These are phyloP conservation scores for Cathartes aura DNA, from an alignment of 2,113 vertebrate species.

Conservation along the genomic window DNA sequence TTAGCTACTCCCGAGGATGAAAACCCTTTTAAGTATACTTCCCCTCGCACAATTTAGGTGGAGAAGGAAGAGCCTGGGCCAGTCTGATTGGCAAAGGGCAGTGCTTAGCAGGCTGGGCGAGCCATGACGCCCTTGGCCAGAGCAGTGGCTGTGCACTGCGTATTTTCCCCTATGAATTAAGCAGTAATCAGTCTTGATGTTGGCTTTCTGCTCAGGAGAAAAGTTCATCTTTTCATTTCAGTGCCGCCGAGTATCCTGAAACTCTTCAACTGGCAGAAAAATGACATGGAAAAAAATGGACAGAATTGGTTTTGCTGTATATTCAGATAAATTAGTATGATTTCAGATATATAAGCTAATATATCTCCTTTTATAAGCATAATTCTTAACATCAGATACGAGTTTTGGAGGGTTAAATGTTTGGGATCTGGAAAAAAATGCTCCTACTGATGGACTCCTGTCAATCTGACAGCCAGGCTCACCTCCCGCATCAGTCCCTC, in stretches of 20 bases:
- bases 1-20: not conserved
- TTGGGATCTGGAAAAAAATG: not conserved
- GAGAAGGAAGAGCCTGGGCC: not conserved
- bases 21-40: not conserved
- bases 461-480: not conserved
- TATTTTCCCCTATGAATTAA: not conserved
- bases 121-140: not conserved
- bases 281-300: not conserved
- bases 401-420: not conserved
- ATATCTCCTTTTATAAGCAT: not conserved
- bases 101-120: not conserved
- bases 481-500: not conserved
- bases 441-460: not conserved
- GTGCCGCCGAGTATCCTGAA: not conserved
- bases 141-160: not conserved
- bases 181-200: not conserved
- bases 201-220: not conserved
- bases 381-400: not conserved
- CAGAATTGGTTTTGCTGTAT: not conserved
- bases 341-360: not conserved
- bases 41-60: accelerated
- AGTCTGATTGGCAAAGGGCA: not conserved
- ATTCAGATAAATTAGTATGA: not conserved
- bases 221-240: not conserved
- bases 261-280: not conserved